Evolutionary conservation across 2,797 vertebrate species (phyloP).

Genomic region (Choloepus didactylus): DNA sequence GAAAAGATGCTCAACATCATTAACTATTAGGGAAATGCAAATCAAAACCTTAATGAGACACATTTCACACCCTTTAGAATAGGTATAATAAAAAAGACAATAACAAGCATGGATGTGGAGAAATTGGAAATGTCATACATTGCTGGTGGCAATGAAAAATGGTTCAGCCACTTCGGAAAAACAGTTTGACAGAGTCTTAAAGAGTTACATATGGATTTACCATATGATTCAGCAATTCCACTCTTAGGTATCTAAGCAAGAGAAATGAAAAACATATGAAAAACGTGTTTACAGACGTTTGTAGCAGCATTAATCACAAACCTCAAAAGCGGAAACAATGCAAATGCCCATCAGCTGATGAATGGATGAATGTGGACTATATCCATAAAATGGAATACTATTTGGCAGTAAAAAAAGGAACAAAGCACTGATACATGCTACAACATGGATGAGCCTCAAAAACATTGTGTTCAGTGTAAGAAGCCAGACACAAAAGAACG

Average conservation of each 20-base stretch:
- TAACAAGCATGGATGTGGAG: not conserved
- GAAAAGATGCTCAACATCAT: not conserved
- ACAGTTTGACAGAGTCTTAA: constrained; percentile 10
- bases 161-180: not conserved
- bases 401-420: not conserved
- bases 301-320: not conserved
- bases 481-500: not conserved
- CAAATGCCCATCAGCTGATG: not conserved
- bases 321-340: not conserved
- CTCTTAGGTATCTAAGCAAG: not conserved
- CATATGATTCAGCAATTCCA: not conserved
- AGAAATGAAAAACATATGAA: not conserved
- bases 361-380: not conserved
- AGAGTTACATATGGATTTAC: not conserved
- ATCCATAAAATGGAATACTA: not conserved
- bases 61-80: not conserved
- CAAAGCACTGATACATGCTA: not conserved
- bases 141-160: not conserved
- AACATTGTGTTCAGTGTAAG: not conserved
- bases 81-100: not conserved
- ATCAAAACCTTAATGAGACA: not conserved
- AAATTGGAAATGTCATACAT: not conserved
- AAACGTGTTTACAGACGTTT: not conserved
- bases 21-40: constrained; percentile 9
- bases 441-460: not conserved